A percentile compares a stretch with the other conserved stretches of the same genome.
Evolutionary conservation across 2,888 invertebrate genomes (phyloP).

Genomic region (Acutogordius australiensis): DNA sequence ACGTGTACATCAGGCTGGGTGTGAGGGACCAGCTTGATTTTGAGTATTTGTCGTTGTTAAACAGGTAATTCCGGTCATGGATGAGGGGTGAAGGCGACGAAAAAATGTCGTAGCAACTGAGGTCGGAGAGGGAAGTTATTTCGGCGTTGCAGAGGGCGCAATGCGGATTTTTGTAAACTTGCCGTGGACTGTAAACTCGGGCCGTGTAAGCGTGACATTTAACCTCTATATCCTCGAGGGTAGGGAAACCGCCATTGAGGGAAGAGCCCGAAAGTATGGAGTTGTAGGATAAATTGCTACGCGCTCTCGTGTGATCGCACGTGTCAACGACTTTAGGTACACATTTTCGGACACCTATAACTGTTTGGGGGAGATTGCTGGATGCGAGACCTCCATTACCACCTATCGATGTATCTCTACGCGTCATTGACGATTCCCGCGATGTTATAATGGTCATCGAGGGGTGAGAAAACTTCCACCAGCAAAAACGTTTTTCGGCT

Average conservation of each 20-base stretch:
- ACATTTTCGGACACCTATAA: background rate
- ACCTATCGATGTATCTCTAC: background rate
- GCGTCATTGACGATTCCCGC: background rate
- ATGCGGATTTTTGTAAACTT: background rate
- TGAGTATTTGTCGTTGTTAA: background rate
- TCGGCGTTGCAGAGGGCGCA: background rate
- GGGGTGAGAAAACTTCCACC: constrained; percentile 3
- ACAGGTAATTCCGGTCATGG: background rate
- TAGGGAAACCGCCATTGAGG: background rate
- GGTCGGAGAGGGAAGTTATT: background rate
- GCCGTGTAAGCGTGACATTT: background rate
- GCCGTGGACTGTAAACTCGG: background rate
- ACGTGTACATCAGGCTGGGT: background rate
- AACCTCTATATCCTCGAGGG: background rate
- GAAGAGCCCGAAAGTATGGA: background rate
- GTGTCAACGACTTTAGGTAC: background rate
- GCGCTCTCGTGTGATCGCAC: background rate
- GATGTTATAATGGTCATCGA: background rate
- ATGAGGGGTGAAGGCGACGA: background rate
- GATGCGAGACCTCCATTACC: background rate
- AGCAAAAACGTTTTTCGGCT: background rate
- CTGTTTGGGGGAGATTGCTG: background rate
- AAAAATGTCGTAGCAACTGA: constrained; percentile 6
- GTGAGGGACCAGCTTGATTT: background rate
- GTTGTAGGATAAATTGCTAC: background rate